Conservation (phyloP, 1,140 invertebrate species). For the Sycophaga agraensis region DNA sequence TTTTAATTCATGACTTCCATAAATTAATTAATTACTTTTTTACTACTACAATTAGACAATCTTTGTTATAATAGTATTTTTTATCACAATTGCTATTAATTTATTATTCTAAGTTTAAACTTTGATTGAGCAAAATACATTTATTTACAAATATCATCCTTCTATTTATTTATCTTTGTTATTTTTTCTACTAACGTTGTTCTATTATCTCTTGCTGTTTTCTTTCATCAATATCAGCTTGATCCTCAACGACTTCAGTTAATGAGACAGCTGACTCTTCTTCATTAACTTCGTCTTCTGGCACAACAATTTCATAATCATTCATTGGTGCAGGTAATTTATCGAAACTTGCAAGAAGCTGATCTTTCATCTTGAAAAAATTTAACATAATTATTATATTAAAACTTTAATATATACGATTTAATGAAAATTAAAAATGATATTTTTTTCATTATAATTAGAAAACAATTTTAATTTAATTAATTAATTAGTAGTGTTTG, state of each 20-base stretch:
- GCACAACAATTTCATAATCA: constrained; percentile 98
- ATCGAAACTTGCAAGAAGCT: constrained; percentile 74
- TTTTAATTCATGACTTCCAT: too few species aligned
- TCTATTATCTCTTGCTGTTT: constrained; percentile 64
- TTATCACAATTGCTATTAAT: too few species aligned
- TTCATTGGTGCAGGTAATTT: constrained; percentile 88
- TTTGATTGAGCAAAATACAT: constrained; percentile 4
- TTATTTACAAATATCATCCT: too few species aligned
- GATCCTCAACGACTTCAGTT: constrained; percentile 71
- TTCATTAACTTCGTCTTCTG: constrained; percentile 76
- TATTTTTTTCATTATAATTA: too few species aligned
- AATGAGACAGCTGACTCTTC: constrained; percentile 52
- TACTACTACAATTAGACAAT: too few species aligned
- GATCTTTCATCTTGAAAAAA: constrained; percentile 63
- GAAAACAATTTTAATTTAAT: too few species aligned
- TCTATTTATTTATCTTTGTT: too few species aligned
- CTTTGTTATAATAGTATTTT: too few species aligned
- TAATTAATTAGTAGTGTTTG: too few species aligned
- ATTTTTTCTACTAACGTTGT: too few species aligned
- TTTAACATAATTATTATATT: constrained; percentile 22
- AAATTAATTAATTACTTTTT: too few species aligned
- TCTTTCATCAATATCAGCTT: constrained; percentile 85
- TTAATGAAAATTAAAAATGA: too few species aligned
- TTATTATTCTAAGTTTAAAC: background rate
- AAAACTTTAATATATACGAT: background rate